Evolutionary conservation across 2,888 invertebrate genomes (phyloP).

Genomic region (Dyspetes luteomarginatus): DNA sequence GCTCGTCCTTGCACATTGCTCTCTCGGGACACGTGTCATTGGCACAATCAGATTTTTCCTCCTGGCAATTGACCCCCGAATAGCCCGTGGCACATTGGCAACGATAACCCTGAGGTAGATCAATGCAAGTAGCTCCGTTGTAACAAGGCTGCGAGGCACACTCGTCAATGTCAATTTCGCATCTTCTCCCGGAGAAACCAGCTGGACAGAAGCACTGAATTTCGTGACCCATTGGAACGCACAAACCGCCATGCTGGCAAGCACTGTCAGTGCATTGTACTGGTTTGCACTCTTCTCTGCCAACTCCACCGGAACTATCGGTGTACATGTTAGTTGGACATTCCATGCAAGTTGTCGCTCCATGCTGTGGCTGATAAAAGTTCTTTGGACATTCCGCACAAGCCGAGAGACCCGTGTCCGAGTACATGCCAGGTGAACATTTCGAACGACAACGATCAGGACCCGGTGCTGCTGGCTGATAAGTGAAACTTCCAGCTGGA

Average conservation of each 20-base stretch:
- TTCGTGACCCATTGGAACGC: slow-evolving; percentile 94
- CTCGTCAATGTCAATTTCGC: slow-evolving; percentile 97
- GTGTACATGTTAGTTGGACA: slow-evolving; percentile 97
- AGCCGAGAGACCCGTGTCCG: slow-evolving; percentile 96
- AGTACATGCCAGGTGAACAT: slow-evolving; percentile 95
- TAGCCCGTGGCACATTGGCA: slow-evolving; percentile 95
- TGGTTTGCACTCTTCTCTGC: slow-evolving; percentile 93
- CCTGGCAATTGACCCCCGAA: slow-evolving; percentile 97
- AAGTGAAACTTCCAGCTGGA: slow-evolving; percentile 94
- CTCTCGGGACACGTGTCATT: slow-evolving; percentile 97
- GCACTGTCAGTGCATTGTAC: slow-evolving; percentile 94
- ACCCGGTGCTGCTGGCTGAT: slow-evolving; percentile 94
- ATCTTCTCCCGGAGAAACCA: slow-evolving; percentile 96
- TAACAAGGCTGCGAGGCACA: slow-evolving; percentile 97
- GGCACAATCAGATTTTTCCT: slow-evolving; percentile 94
- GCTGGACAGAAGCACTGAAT: slow-evolving; percentile 97
- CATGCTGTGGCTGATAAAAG: slow-evolving; percentile 94
- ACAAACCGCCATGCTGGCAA: slow-evolving; percentile 96
- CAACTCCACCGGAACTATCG: slow-evolving; percentile 90
- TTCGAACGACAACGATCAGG: slow-evolving; percentile 93
- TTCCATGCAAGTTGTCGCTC: slow-evolving; percentile 93
- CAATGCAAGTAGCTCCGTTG: slow-evolving; percentile 96
- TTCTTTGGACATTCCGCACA: slow-evolving; percentile 96
- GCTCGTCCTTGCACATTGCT: slow-evolving; percentile 98
- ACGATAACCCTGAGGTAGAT: slow-evolving; percentile 95